Percentiles rank a stretch among this genome's conserved stretches.
Evolutionary conservation across 1,140 invertebrate species (phyloP).

Genomic region (Helicorthomorpha holstii): DNA sequence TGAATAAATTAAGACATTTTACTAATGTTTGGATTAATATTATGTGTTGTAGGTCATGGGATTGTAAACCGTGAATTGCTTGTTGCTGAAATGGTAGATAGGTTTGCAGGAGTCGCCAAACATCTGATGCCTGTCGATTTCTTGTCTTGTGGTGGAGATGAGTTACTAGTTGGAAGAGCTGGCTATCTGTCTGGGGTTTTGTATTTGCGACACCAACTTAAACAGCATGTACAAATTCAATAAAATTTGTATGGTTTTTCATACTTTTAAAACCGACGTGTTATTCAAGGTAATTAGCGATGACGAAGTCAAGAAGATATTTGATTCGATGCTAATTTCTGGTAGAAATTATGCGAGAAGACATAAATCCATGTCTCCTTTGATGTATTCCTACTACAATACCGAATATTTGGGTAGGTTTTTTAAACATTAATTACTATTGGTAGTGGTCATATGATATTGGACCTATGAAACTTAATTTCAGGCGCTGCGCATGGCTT

Average conservation of each 20-base stretch:
- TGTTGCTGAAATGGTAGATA: neutral
- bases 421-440: no score
- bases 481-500: constrained; percentile 61
- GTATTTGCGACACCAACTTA: constrained; percentile 44
- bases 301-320: constrained; percentile 32
- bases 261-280: constrained; percentile 6
- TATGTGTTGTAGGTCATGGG: neutral
- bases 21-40: no score
- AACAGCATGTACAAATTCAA: constrained; percentile 23
- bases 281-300: constrained; percentile 19
- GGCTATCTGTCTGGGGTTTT: constrained; percentile 59
- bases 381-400: constrained; percentile 75
- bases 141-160: constrained; percentile 53
- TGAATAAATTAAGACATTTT: no score
- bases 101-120: constrained; percentile 20
- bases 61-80: neutral
- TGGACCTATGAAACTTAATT: neutral
- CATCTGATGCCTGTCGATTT: constrained; percentile 36
- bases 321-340: constrained; percentile 45
- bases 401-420: constrained; percentile 53
- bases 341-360: constrained; percentile 44
- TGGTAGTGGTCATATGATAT: no score
- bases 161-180: constrained; percentile 62
- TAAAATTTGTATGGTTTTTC: constrained; percentile 27
- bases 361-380: constrained; percentile 39